Evolutionary conservation across 1,140 invertebrate species (phyloP).

Genomic region (Chrysopa pallens): DNA sequence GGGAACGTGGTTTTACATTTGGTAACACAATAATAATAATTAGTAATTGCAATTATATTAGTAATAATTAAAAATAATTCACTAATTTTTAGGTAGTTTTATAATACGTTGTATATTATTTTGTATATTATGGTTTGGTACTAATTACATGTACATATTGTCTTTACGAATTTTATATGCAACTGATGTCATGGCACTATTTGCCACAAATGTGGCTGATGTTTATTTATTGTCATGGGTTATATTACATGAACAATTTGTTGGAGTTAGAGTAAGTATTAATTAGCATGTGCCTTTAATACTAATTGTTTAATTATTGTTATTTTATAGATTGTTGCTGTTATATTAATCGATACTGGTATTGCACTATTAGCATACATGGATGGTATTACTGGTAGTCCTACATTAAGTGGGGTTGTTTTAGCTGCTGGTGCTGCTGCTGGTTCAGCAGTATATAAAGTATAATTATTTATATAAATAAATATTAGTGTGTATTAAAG

Average conservation of each 20-base stretch:
- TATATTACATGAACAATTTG: slow-evolving; percentile 89
- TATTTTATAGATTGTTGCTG: slow-evolving; percentile 67
- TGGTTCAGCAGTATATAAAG: slow-evolving; percentile 82
- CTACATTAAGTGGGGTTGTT: slow-evolving; percentile 80
- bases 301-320: background rate
- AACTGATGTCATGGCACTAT: slow-evolving; percentile 82
- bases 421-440: slow-evolving; percentile 73
- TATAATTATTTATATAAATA: slow-evolving; percentile 21
- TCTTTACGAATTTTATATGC: slow-evolving; percentile 68
- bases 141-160: slow-evolving; percentile 81
- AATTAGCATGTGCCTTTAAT: background rate
- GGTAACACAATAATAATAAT: slow-evolving; percentile 26
- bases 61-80: background rate
- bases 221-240: slow-evolving; percentile 92
- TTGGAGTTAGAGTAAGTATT: slow-evolving; percentile 71
- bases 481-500: background rate
- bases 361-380: slow-evolving; percentile 87
- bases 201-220: slow-evolving; percentile 82
- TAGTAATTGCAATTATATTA: background rate
- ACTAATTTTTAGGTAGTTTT: slow-evolving; percentile 46
- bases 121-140: slow-evolving; percentile 78
- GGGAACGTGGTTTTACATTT: slow-evolving; percentile 72
- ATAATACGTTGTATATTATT: slow-evolving; percentile 71
- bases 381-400: slow-evolving; percentile 82
- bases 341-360: slow-evolving; percentile 86